Base-by-base conservation (phyloP, 2,113 vertebrate genomes). In the Propithecus coquereli region DNA sequence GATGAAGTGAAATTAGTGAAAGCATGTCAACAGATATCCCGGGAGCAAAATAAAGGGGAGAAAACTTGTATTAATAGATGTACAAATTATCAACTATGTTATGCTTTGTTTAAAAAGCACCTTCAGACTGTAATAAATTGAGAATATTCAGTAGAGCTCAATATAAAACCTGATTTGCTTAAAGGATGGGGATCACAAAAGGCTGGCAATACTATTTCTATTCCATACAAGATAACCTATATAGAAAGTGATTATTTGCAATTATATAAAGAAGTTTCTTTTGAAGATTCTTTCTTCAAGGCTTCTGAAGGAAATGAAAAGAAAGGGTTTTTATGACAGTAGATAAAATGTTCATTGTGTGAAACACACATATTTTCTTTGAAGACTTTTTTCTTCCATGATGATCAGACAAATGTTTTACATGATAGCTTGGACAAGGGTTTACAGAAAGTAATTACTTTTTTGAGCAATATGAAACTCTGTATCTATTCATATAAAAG, bases 331-430 rank as follows among this genome's bases (percentile, higher is more conserved):
- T 89, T 91, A 40, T 93, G 37, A 94, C 59, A 93, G 71, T 9
- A 91, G 89, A 94, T 96, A 85, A 96, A 96, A 95, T 91, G 5
- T 40, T 43, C 86, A 57, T 90, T 95, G 52, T 95, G 27, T 68
- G n/a, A 87, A 45, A 54, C 59, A 86, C 61, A 81, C 40, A 71
- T 81, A 85, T 23, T 91, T 94, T 76, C 37, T 95, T 95, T 97
- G 71, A 95, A 94, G 59, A 65, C 52, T 47, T 61, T 54, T 80
- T 93, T 85, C 59, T 92, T 16, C 34, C 40, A 63, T 34, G 8
- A 85, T 87, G 89, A 97, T 94, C 68, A 96, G 63, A 94, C 84
- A 96, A 80, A 90, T 96, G 12, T 82, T 97, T 96, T 94, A 94
- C 43, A 76, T 90, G 84, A 81, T 90, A 84, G 16, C 23, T 84